Base-by-base conservation (phyloP, 2,888 invertebrate genomes). In the Eupithecia centaureata region DNA sequence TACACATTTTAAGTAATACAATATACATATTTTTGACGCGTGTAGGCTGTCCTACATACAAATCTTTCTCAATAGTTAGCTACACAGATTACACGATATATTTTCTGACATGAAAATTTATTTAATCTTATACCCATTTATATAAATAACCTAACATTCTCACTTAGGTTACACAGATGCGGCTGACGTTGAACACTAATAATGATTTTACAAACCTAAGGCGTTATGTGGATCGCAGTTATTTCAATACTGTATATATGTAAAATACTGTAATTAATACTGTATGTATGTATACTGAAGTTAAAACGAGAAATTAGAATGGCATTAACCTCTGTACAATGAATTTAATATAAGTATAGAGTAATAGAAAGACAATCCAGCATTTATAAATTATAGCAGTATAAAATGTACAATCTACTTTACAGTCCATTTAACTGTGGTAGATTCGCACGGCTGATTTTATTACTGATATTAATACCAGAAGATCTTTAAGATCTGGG, bases 391-490 rank as follows among this genome's bases (percentile, higher is more conserved):
- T 22, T 12, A 13, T 15, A 30, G 10, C 15, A 12, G 0, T 32
- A 30, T 71, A 76, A 77, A 77, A 73, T 30, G 75, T 64, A 42
- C 54, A 63, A 67, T 71, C 63, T 38, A 64, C 74, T 69, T 60
- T 56, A 76, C 77, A 82, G 77, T 76, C 81, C 82, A 85, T 85
- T 85, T 79, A 82, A 76, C 75, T 63, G 72, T 60, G 63, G 64
- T 71, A 73, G 82, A 77, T 79, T 68, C 84, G 85, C 84, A 73
- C 74, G 75, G 80, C 71, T 82, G 82, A 63, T 77, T 85, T 85
- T 83, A 86, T 82, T 75, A 83, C 81, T 76, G 68, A 63, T 75
- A 83, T 86, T 81, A 85, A 78, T 82, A n/a, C n/a, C n/a, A n/a
- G n/a, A n/a, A n/a, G n/a, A n/a, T n/a, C n/a, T n/a, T 73, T 76